phyloP scores from a whole-genome alignment of 2,888 invertebrate genomes.

The Heliconius aoede region DNA sequence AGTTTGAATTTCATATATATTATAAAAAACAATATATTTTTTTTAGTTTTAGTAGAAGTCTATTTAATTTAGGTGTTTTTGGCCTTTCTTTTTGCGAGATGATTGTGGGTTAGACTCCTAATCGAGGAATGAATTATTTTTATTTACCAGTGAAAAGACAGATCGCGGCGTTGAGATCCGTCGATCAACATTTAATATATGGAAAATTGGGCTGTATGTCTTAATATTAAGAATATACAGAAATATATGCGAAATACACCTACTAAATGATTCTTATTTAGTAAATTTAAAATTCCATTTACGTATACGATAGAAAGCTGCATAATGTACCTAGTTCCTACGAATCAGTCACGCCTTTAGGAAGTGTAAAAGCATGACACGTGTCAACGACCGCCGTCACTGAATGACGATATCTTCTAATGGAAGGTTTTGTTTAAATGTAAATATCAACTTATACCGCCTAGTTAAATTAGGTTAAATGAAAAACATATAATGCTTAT shows the following conservation, averaged over 20 bases:
- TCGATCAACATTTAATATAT: too few relatives aligned
- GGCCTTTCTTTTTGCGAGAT: too few relatives aligned
- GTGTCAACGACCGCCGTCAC: slow-evolving; percentile 42
- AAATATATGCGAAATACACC: too few relatives aligned
- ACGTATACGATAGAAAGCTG: slow-evolving; percentile 35
- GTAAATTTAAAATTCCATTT: slow-evolving; percentile 13
- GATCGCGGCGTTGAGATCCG: too few relatives aligned
- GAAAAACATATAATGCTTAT: neutral
- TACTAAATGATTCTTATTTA: neutral
- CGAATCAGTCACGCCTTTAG: slow-evolving; percentile 41
- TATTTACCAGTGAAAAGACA: too few relatives aligned
- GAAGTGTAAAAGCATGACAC: slow-evolving; percentile 41
- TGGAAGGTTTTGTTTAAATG: slow-evolving; percentile 24
- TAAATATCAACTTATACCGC: neutral
- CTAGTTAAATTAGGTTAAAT: neutral
- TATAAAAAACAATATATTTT: too few relatives aligned
- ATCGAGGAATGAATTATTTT: too few relatives aligned
- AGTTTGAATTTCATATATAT: neutral
- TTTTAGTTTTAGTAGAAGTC: neutral
- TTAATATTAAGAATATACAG: too few relatives aligned
- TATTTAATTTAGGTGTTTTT: neutral
- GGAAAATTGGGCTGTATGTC: too few relatives aligned
- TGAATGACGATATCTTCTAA: slow-evolving; percentile 34
- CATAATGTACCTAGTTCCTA: slow-evolving; percentile 28
- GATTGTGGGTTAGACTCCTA: too few relatives aligned